These are phyloP conservation scores for Cephus pygmeus DNA, from an alignment of 2,888 invertebrate genomes.

Conservation along the genomic window DNA sequence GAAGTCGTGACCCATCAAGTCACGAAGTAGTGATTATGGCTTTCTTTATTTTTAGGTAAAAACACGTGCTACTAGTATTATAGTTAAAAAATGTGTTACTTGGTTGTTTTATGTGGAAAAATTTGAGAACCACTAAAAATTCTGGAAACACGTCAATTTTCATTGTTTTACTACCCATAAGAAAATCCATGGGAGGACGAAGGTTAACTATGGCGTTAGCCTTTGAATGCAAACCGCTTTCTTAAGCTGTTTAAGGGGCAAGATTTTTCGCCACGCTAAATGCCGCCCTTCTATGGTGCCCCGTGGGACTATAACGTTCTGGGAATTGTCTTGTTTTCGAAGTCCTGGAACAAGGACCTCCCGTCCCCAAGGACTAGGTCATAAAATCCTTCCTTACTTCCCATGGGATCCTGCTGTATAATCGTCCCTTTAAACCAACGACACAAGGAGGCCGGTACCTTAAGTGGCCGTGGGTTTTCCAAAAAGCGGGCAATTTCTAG, in stretches of 20 bases:
- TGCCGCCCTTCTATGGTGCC: background rate
- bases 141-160: background rate
- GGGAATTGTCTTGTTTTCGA: slow-evolving; percentile 44
- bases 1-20: background rate
- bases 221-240: background rate
- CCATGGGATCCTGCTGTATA: slow-evolving; percentile 20
- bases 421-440: background rate
- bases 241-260: background rate
- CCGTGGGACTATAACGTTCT: slow-evolving; percentile 25
- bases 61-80: background rate
- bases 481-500: background rate
- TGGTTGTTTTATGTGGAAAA: background rate
- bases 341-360: slow-evolving; percentile 36
- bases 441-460: background rate
- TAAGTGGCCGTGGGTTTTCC: background rate
- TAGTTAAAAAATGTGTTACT: background rate
- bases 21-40: background rate
- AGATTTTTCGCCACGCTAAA: background rate
- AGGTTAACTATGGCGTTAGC: background rate
- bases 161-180: background rate
- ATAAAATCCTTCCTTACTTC: slow-evolving; percentile 30
- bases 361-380: slow-evolving; percentile 15
- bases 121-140: background rate
- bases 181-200: background rate
- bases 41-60: background rate